Percentiles rank a stretch among this genome's conserved stretches.
These are phyloP conservation scores for Calameuta filiformis DNA, from an alignment of 2,888 invertebrate species.

Conservation along the genomic window DNA sequence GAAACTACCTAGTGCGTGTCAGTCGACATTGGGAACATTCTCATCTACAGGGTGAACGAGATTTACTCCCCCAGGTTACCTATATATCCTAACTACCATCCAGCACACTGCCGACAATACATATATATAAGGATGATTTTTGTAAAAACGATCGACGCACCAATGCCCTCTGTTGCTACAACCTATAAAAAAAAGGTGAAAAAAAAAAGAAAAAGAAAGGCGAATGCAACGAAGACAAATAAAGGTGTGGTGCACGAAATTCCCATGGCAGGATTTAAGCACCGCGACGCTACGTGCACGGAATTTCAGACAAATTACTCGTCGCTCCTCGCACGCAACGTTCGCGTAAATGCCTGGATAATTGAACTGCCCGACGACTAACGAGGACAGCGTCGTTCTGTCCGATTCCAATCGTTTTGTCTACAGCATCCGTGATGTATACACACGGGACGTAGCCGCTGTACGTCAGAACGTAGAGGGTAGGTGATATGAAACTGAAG, in stretches of 20 bases:
- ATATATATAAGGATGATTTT: too few relatives aligned
- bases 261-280: not conserved
- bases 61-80: not conserved
- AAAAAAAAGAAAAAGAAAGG: not conserved
- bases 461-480: not conserved
- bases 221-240: not conserved
- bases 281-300: conserved; percentile 11
- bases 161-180: not conserved
- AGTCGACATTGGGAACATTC: not conserved
- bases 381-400: conserved; percentile 14
- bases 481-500: not conserved
- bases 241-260: not conserved
- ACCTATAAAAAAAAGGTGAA: not conserved
- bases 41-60: not conserved
- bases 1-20: not conserved
- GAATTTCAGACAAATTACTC: conserved; percentile 24
- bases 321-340: conserved; percentile 13
- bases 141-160: too few relatives aligned
- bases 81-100: not conserved
- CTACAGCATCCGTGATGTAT: conserved; percentile 7
- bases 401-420: conserved; percentile 16
- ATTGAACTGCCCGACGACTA: conserved; percentile 19
- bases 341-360: conserved; percentile 13
- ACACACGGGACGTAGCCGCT: not conserved
- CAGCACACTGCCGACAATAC: not conserved